A percentile compares a stretch with the other conserved stretches of the same genome.
phyloP scores from a whole-genome alignment of 2,113 vertebrate genomes.

The Eublepharis macularius region DNA sequence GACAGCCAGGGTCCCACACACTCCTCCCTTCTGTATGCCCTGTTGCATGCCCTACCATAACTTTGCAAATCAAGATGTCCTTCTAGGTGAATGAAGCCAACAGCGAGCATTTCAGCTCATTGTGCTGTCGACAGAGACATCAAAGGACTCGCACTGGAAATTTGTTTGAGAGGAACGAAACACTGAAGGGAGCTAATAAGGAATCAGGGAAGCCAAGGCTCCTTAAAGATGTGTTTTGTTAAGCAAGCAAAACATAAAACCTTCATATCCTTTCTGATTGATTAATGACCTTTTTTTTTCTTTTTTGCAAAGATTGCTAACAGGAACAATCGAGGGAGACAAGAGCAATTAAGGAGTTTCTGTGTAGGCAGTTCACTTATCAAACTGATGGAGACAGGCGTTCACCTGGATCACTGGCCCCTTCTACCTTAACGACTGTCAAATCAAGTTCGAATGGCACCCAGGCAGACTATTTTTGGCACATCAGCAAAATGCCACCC shows the following conservation, averaged over 20 bases:
- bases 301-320: constrained; percentile 37
- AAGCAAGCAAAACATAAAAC: constrained; percentile 70
- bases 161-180: constrained; percentile 4
- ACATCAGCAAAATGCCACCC: constrained; percentile 73
- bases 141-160: constrained; percentile 26
- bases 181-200: constrained; percentile 32
- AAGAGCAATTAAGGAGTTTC: constrained; percentile 72
- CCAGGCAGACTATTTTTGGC: constrained; percentile 67
- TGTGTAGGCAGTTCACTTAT: constrained; percentile 61
- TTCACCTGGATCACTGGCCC: constrained; percentile 66
- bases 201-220: constrained; percentile 45
- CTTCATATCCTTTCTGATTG: constrained; percentile 54
- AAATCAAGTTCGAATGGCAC: constrained; percentile 51
- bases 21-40: too few species aligned
- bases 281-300: constrained; percentile 71
- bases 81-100: background rate
- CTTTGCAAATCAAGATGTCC: background rate
- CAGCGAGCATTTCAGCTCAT: background rate
- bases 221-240: constrained; percentile 63
- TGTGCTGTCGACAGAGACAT: background rate
- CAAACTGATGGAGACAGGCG: constrained; percentile 68
- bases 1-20: too few species aligned
- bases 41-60: too few species aligned
- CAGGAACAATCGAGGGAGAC: constrained; percentile 63
- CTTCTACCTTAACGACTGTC: constrained; percentile 63